phyloP scores from a whole-genome alignment of 2,113 vertebrate species.

The Circaetus cinerascens region DNA sequence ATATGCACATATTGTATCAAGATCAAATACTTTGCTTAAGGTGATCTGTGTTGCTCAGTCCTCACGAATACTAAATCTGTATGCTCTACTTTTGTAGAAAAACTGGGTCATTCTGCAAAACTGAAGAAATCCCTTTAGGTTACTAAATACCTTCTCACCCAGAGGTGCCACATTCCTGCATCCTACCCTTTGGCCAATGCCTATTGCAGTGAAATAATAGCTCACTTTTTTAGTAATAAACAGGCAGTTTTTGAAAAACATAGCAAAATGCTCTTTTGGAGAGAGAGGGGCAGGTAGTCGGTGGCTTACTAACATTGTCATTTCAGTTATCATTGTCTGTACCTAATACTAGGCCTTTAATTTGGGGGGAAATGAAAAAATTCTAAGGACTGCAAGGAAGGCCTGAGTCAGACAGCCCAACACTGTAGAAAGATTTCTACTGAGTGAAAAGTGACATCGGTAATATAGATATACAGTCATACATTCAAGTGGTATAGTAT shows the following conservation, averaged over 20 bases:
- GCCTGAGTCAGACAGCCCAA: not conserved
- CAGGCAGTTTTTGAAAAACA: not conserved
- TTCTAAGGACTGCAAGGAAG: not conserved
- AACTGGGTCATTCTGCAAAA: slow-evolving; percentile 16
- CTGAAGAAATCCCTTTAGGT: not conserved
- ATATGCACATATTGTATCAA: not conserved
- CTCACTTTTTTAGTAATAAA: not conserved
- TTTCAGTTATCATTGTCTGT: not conserved
- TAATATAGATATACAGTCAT: not conserved
- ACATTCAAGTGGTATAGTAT: not conserved
- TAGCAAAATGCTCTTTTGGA: not conserved
- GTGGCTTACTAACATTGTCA: not conserved
- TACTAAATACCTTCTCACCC: not conserved
- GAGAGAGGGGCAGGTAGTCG: not conserved
- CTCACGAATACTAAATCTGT: not conserved
- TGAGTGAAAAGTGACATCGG: not conserved
- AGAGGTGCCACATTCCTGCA: not conserved
- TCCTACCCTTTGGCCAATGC: not conserved
- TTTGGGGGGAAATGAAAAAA: not conserved
- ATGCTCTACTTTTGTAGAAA: not conserved
- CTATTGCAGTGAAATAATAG: not conserved
- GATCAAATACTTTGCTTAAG: not conserved
- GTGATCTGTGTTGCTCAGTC: not conserved
- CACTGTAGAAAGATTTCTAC: not conserved
- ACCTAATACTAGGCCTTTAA: not conserved